These are phyloP conservation scores for Vanessa tameamea DNA, from an alignment of 1,140 invertebrate species.

Conservation along the genomic window DNA sequence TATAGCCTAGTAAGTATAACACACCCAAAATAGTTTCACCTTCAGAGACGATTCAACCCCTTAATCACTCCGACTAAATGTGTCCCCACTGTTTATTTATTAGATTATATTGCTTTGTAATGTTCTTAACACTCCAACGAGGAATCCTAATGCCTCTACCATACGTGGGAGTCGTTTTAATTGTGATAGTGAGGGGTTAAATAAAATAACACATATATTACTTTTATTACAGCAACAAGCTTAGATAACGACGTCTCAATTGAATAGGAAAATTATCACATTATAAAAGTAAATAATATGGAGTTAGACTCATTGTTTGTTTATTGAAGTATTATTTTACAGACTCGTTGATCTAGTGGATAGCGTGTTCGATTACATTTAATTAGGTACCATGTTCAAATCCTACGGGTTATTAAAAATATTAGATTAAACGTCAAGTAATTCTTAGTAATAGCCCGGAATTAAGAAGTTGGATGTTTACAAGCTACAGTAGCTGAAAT, in stretches of 20 bases:
- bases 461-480: too few relatives aligned
- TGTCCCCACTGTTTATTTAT: conserved; percentile 59
- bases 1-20: not conserved
- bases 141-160: conserved; percentile 51
- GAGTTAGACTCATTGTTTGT: not conserved
- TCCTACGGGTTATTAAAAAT: too few relatives aligned
- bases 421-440: too few relatives aligned
- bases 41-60: conserved; percentile 37
- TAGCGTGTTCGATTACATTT: too few relatives aligned
- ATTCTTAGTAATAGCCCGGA: too few relatives aligned
- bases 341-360: not conserved
- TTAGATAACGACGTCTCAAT: conserved; percentile 16
- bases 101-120: conserved; percentile 60
- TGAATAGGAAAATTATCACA: conserved; percentile 18
- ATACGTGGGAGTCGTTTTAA: conserved; percentile 53
- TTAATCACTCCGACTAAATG: conserved; percentile 49
- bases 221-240: conserved; percentile 46
- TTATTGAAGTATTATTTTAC: not conserved
- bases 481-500: too few relatives aligned
- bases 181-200: conserved; percentile 48
- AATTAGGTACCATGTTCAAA: too few relatives aligned
- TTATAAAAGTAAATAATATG: conserved; percentile 9
- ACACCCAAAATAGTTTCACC: conserved; percentile 2
- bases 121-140: conserved; percentile 56
- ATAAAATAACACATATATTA: conserved; percentile 31